Conservation (phyloP, 2,797 vertebrate genomes). For the Pseudocheirus occidentalis region DNA sequence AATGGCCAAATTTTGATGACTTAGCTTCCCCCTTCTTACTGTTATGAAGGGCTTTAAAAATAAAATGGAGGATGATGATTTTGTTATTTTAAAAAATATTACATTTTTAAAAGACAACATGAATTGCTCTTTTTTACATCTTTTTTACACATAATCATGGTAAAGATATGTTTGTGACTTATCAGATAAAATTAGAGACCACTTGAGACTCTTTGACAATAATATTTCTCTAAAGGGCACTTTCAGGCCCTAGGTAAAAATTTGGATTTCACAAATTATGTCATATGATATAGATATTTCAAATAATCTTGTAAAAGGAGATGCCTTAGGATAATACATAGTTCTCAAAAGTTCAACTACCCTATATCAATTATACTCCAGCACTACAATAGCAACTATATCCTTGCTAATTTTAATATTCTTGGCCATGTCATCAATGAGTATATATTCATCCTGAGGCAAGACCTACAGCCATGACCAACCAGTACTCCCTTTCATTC, state of each 20-base stretch:
- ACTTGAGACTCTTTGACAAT: not conserved
- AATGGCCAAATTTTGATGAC: too few species aligned
- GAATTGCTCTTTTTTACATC: too few species aligned
- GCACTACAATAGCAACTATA: not conserved
- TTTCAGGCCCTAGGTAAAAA: not conserved
- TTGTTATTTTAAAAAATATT: too few species aligned
- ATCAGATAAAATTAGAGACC: not conserved
- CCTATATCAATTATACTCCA: not conserved
- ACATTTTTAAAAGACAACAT: too few species aligned
- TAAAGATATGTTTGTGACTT: not conserved
- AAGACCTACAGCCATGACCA: not conserved
- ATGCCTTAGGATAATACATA: not conserved
- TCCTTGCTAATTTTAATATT: not conserved
- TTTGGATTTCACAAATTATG: not conserved
- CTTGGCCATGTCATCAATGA: not conserved
- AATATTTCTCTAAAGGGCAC: not conserved
- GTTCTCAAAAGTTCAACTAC: not conserved
- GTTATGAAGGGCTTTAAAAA: too few species aligned
- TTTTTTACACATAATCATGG: too few species aligned
- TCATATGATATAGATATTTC: not conserved
- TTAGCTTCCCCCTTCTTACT: too few species aligned
- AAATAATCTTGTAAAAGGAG: not conserved
- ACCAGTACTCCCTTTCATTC: not conserved
- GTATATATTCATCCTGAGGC: not conserved
- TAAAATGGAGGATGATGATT: too few species aligned